Evolutionary conservation across 2,113 vertebrate genomes (phyloP).

Genomic region (Tretioscincus oriximinensis): DNA sequence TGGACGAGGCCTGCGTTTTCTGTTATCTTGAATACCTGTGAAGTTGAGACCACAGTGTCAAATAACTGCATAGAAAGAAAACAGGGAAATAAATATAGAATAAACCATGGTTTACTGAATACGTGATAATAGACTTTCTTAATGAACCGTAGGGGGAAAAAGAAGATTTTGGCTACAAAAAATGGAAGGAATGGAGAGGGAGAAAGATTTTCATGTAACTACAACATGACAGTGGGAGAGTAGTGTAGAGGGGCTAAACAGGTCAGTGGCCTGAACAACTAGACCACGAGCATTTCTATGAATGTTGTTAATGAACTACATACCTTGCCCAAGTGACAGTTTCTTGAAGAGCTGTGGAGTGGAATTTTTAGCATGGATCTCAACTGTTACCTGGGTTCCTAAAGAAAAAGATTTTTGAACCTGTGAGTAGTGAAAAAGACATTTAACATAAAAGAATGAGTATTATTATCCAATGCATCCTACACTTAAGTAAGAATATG

Average conservation of each 20-base stretch:
- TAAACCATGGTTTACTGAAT: background rate
- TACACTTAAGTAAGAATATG: background rate
- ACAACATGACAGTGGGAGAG: too few relatives aligned
- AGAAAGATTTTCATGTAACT: too few relatives aligned
- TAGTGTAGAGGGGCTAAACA: too few relatives aligned
- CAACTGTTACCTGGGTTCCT: constrained; percentile 74
- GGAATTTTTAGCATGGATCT: constrained; percentile 66
- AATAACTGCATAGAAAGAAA: too few relatives aligned
- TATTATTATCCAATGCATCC: background rate
- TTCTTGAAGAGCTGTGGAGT: constrained; percentile 70
- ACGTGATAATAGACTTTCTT: background rate
- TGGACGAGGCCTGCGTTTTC: constrained; percentile 50
- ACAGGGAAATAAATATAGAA: background rate
- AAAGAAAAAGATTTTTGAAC: constrained; percentile 12
- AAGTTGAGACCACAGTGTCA: background rate
- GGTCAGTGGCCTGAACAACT: too few relatives aligned
- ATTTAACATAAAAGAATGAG: background rate
- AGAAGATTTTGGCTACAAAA: background rate
- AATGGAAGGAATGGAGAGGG: too few relatives aligned
- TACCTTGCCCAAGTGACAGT: constrained; percentile 73
- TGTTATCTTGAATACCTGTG: constrained; percentile 65
- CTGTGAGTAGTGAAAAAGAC: background rate
- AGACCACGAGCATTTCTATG: too few relatives aligned
- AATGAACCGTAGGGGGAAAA: background rate
- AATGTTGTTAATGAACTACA: background rate